These are phyloP conservation scores for Leptodactylus fallax DNA, from an alignment of 2,797 vertebrate genomes.

Conservation along the genomic window DNA sequence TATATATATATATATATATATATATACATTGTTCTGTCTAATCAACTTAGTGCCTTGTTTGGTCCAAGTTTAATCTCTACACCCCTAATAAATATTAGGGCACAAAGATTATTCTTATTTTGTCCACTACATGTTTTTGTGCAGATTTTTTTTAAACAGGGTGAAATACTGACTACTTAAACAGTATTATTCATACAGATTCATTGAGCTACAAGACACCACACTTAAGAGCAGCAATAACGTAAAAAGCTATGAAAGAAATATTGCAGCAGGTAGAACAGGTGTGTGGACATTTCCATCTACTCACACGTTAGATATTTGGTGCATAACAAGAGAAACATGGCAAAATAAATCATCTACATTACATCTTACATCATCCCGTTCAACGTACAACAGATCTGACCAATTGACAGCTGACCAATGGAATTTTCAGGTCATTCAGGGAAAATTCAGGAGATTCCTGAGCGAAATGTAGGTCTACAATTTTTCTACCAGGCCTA, in stretches of 20 bases:
- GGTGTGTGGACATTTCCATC: background rate
- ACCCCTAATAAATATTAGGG: background rate
- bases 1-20: too few relatives aligned
- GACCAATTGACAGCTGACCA: background rate
- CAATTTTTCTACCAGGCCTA: background rate
- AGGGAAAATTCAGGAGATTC: background rate
- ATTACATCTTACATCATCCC: too few relatives aligned
- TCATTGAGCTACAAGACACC: background rate
- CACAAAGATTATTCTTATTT: background rate
- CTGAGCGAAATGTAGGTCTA: background rate
- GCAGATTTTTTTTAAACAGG: background rate
- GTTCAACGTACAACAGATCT: background rate
- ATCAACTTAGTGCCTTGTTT: background rate
- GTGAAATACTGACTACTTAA: background rate
- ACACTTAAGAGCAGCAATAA: background rate
- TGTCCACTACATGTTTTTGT: background rate
- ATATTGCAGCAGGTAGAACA: background rate
- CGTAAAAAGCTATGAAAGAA: background rate
- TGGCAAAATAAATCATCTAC: background rate
- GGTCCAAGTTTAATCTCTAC: background rate
- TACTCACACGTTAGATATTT: background rate
- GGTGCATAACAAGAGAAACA: background rate
- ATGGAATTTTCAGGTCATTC: background rate
- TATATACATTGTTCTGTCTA: background rate
- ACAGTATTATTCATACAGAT: background rate